Evolutionary conservation across 1,140 invertebrate species (phyloP).

Genomic region (Gryllus bimaculatus): DNA sequence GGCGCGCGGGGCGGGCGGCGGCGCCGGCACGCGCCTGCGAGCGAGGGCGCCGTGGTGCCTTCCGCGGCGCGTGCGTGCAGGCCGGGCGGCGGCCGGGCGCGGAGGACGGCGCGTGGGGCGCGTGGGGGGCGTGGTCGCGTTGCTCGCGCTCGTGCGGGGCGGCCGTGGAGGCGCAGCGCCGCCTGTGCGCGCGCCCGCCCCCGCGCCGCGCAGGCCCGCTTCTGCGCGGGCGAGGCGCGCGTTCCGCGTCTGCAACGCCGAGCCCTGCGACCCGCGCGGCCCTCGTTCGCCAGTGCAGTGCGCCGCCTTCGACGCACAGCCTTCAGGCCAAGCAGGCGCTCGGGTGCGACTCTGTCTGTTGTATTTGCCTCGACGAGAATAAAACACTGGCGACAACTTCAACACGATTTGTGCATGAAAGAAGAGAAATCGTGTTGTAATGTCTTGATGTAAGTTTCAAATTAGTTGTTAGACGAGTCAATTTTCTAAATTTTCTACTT

Average conservation of each 20-base stretch:
- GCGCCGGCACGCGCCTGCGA: constrained; percentile 44
- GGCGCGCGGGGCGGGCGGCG: constrained; percentile 30
- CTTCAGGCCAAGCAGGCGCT: constrained; percentile 28
- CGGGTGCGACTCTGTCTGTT: too few species aligned
- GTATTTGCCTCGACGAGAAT: too few species aligned
- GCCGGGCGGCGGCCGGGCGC: constrained; percentile 60
- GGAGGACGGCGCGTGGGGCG: constrained; percentile 73
- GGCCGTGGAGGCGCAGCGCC: constrained; percentile 60
- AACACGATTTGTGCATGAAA: too few species aligned
- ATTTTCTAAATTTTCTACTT: too few species aligned
- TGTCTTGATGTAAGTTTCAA: too few species aligned
- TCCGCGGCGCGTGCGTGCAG: constrained; percentile 68
- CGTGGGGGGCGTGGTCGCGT: constrained; percentile 72
- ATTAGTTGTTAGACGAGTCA: too few species aligned
- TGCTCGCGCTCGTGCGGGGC: constrained; percentile 77
- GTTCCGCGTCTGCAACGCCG: constrained; percentile 42
- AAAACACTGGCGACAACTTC: too few species aligned
- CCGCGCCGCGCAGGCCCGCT: constrained; percentile 71
- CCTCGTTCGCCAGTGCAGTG: constrained; percentile 49
- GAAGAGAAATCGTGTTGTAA: too few species aligned
- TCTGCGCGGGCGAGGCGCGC: too few species aligned
- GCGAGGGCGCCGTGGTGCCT: constrained; percentile 44
- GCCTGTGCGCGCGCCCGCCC: constrained; percentile 65
- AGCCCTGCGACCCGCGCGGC: constrained; percentile 34
- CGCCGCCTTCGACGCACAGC: constrained; percentile 41